Percentiles rank a stretch among this genome's conserved stretches.
phyloP scores from a whole-genome alignment of 2,797 vertebrate genomes.

The Iguana delicatissima region DNA sequence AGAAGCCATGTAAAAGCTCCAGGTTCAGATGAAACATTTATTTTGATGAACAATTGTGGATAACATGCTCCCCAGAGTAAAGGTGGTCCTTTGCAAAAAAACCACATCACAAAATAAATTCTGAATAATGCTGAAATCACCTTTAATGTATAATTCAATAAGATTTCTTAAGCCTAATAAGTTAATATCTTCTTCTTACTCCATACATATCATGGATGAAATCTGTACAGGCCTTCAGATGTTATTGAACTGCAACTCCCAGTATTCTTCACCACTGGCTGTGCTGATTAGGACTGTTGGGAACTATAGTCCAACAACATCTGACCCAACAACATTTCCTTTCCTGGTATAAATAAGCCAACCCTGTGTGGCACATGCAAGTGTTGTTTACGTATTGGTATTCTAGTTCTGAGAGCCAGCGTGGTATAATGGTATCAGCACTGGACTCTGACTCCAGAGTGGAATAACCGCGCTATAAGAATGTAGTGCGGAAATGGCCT shows the following conservation, averaged over 20 bases:
- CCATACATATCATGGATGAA: too few relatives aligned
- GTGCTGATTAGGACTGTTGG: too few relatives aligned
- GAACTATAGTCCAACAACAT: too few relatives aligned
- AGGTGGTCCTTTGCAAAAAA: not conserved
- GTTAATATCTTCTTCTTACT: not conserved
- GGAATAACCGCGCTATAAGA: too few relatives aligned
- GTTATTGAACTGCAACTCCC: too few relatives aligned
- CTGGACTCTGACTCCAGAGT: too few relatives aligned
- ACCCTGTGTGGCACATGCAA: not conserved
- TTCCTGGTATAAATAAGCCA: not conserved
- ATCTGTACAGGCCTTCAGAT: too few relatives aligned
- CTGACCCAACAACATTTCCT: too few relatives aligned
- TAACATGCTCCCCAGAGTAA: not conserved
- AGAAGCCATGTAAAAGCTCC: not conserved
- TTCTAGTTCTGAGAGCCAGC: not conserved
- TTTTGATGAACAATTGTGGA: not conserved
- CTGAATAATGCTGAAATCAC: not conserved
- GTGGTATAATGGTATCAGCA: too few relatives aligned
- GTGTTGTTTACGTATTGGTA: not conserved
- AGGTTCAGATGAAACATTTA: not conserved
- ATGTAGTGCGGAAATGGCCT: too few relatives aligned
- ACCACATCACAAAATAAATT: not conserved
- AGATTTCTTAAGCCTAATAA: not conserved
- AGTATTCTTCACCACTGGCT: too few relatives aligned
- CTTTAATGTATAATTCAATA: not conserved